A percentile compares a stretch with the other conserved stretches of the same genome.
phyloP scores from a whole-genome alignment of 2,113 vertebrate species.

The Eurystomus gularis region DNA sequence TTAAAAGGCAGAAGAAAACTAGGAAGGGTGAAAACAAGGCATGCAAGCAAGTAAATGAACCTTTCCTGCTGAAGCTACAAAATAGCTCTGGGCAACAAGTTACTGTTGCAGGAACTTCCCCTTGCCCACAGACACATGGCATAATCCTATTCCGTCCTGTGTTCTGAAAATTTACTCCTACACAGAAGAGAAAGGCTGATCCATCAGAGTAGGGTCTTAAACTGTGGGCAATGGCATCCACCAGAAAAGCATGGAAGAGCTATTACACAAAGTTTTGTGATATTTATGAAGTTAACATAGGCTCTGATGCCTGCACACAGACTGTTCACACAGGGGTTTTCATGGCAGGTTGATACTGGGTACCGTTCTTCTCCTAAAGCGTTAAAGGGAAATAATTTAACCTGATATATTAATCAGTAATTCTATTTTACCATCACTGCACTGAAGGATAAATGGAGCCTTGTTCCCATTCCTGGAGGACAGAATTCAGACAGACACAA shows the following conservation, averaged over 20 bases:
- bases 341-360: rapidly evolving
- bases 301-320: neutral
- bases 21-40: neutral
- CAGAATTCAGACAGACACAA: neutral
- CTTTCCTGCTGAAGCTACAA: neutral
- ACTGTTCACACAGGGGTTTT: neutral
- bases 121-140: neutral
- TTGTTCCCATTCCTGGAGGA: neutral
- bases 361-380: neutral
- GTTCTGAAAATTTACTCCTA: neutral
- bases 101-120: neutral
- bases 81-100: neutral
- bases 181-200: neutral
- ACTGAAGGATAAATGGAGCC: neutral
- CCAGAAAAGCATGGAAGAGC: neutral
- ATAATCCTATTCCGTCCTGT: rapidly evolving
- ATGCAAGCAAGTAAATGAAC: neutral
- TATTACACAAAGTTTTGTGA: neutral
- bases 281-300: neutral
- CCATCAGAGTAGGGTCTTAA: rapidly evolving
- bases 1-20: neutral
- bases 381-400: neutral
- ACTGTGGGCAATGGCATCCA: neutral
- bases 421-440: neutral
- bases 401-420: neutral